Evolutionary conservation across 2,888 invertebrate genomes (phyloP).

Genomic region (Gisinianus flammeolus): DNA sequence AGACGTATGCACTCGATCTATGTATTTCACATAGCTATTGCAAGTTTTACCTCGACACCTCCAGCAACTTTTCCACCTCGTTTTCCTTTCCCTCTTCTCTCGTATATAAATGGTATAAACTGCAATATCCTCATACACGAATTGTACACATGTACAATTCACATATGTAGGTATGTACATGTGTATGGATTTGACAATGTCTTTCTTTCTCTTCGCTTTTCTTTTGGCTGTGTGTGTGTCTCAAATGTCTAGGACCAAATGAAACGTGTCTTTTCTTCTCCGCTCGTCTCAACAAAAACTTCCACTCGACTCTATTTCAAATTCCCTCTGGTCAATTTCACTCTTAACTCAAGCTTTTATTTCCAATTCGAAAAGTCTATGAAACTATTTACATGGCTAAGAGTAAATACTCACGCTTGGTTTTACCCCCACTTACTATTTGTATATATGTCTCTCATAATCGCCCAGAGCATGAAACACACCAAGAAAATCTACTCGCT

Average conservation of each 20-base stretch:
- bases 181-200: not conserved
- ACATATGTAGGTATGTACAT: not conserved
- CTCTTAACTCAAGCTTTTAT: slow-evolving; percentile 10
- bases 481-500: not conserved
- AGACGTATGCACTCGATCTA: too few species aligned
- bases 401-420: not conserved
- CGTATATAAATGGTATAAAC: too few species aligned
- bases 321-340: slow-evolving; percentile 21
- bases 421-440: not conserved
- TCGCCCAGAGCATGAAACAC: not conserved
- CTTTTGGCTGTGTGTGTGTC: not conserved
- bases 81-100: not conserved
- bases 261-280: not conserved
- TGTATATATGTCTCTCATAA: not conserved
- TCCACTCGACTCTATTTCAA: slow-evolving; percentile 1
- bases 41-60: not conserved
- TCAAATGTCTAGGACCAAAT: not conserved
- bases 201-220: not conserved
- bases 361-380: slow-evolving; percentile 9
- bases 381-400: too few species aligned
- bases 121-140: too few species aligned
- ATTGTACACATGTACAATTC: not conserved
- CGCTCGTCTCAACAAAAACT: not conserved
- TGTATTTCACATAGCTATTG: not conserved
- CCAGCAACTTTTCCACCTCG: not conserved